A percentile compares a stretch with the other conserved stretches of the same genome.
phyloP scores from a whole-genome alignment of 2,797 vertebrate genomes.

The Pampus argenteus region DNA sequence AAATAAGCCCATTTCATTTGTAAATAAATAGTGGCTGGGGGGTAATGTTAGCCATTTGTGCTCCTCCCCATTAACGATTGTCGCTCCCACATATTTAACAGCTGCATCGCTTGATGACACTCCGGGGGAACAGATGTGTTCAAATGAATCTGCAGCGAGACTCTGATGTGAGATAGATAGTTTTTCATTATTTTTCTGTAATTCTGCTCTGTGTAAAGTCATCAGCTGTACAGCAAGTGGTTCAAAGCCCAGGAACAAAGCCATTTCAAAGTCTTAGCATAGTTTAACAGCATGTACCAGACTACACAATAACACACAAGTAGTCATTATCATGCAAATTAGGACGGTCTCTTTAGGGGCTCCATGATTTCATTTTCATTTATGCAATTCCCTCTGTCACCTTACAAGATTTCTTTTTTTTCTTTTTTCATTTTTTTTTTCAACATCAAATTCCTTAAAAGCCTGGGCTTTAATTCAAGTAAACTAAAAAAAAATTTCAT shows the following conservation, averaged over 20 bases:
- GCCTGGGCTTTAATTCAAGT: conserved; percentile 54
- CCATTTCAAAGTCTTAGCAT: conserved; percentile 64
- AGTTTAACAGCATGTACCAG: conserved; percentile 69
- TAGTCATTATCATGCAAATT: conserved; percentile 82
- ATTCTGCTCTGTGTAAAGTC: conserved; percentile 68
- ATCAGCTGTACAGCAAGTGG: conserved; percentile 66
- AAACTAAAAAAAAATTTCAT: no score
- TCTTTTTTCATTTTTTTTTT: conserved; percentile 58
- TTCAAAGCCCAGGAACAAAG: conserved; percentile 67
- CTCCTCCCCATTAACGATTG: conserved; percentile 53
- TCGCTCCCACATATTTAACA: conserved; percentile 57
- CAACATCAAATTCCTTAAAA: conserved; percentile 57
- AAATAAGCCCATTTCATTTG: conserved; percentile 65
- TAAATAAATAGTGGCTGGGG: conserved; percentile 65
- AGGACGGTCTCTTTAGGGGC: conserved; percentile 50
- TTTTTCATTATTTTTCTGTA: conserved; percentile 77
- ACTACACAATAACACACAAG: conserved; percentile 67
- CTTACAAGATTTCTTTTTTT: conserved; percentile 52
- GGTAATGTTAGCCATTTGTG: conserved; percentile 61
- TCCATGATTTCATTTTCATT: conserved; percentile 71
- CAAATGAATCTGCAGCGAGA: conserved; percentile 69
- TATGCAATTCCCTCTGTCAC: conserved; percentile 57
- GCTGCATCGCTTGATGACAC: conserved; percentile 67
- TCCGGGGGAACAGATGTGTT: conserved; percentile 68
- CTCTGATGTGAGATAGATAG: conserved; percentile 57